These are phyloP conservation scores for Epistrophella euchroma DNA, from an alignment of 2,888 invertebrate species.

Conservation along the genomic window DNA sequence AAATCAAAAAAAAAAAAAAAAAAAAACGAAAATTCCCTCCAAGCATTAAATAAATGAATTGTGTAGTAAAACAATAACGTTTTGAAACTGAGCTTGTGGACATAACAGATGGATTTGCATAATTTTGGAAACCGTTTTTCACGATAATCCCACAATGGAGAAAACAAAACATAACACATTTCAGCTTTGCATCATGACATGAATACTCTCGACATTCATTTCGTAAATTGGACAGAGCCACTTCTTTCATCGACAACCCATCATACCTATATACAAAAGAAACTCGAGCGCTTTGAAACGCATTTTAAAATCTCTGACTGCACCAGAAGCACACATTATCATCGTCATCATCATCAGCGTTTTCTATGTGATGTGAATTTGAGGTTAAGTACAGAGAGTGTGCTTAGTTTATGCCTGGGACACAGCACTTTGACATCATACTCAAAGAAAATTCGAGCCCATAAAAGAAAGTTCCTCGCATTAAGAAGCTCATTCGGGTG, in stretches of 20 bases:
- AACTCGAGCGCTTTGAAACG: constrained; percentile 19
- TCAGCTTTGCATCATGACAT: constrained; percentile 29
- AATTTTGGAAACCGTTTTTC: constrained; percentile 65
- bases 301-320: constrained; percentile 48
- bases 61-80: constrained; percentile 22
- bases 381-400: constrained; percentile 56
- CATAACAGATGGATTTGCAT: constrained; percentile 65
- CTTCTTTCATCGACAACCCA: constrained; percentile 14
- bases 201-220: constrained; percentile 25
- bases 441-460: constrained; percentile 38
- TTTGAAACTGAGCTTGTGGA: constrained; percentile 34
- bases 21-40: constrained; percentile 25
- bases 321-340: constrained; percentile 18
- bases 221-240: constrained; percentile 11
- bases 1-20: constrained; percentile 19
- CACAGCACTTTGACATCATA: constrained; percentile 61
- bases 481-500: constrained; percentile 41
- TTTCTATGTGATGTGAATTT: constrained; percentile 35
- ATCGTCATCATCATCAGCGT: constrained; percentile 13
- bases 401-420: constrained; percentile 38
- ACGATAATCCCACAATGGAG: constrained; percentile 3
- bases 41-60: constrained; percentile 4
- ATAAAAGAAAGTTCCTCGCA: constrained; percentile 55
- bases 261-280: too few species aligned
- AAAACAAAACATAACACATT: background rate